A percentile compares a stretch with the other conserved stretches of the same genome.
phyloP scores from a whole-genome alignment of 2,888 invertebrate species.

The Cacoxenus indagator region DNA sequence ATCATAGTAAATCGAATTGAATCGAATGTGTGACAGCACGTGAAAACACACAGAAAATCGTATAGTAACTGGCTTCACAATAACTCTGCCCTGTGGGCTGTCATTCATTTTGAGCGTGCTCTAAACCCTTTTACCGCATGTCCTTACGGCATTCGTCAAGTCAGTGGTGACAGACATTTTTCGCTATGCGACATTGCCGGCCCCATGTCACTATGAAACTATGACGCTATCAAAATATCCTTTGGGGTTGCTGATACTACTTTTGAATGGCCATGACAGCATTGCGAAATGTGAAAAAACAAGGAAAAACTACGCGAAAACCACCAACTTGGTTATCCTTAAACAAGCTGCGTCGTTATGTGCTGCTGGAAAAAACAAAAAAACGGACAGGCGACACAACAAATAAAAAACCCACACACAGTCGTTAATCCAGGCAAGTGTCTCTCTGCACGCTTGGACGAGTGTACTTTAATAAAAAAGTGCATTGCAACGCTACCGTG shows the following conservation, averaged over 20 bases:
- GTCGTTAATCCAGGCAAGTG: conserved; percentile 57
- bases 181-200: conserved; percentile 31
- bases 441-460: conserved; percentile 56
- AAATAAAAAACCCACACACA: conserved; percentile 49
- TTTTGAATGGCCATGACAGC: conserved; percentile 21
- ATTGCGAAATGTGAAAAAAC: conserved; percentile 33
- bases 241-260: conserved; percentile 55
- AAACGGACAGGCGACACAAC: conserved; percentile 38
- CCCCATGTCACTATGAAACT: conserved; percentile 36
- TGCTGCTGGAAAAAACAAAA: conserved; percentile 32
- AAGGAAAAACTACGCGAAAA: conserved; percentile 13
- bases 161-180: conserved; percentile 17
- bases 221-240: conserved; percentile 62
- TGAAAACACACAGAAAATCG: conserved; percentile 59
- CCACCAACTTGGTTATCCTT: conserved; percentile 32
- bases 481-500: conserved; percentile 25
- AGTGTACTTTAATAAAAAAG: conserved; percentile 24
- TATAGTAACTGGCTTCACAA: conserved; percentile 57
- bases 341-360: conserved; percentile 40
- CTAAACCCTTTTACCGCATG: conserved; percentile 44
- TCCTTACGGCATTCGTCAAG: conserved; percentile 23
- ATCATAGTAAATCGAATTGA: conserved; percentile 17
- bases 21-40: conserved; percentile 42
- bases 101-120: conserved; percentile 22
- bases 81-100: conserved; percentile 35